phyloP scores from a whole-genome alignment of 1,140 invertebrate genomes.

The Carposina sasakii region DNA sequence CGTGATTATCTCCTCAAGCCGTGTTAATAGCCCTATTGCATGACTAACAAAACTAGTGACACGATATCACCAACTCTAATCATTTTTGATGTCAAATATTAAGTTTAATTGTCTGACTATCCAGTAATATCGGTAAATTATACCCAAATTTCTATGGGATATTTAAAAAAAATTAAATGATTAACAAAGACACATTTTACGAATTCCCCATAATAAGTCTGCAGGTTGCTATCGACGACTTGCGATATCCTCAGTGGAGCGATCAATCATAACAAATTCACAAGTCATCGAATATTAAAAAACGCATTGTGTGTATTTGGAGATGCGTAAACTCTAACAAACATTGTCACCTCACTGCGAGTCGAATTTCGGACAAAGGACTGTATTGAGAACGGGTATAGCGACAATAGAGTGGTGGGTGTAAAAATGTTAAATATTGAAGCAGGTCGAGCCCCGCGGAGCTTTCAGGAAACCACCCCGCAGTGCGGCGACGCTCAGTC shows the following conservation, averaged over 20 bases:
- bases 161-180: too few species aligned
- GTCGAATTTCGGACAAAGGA: conserved; percentile 54
- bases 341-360: conserved; percentile 64
- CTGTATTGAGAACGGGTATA: conserved; percentile 43
- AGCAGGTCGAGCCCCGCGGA: conserved; percentile 40
- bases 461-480: conserved; percentile 62
- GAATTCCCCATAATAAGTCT: too few species aligned
- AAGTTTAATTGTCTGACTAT: conserved; percentile 2
- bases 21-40: conserved; percentile 30
- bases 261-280: conserved; percentile 69
- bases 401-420: conserved; percentile 54
- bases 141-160: background rate
- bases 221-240: conserved; percentile 37
- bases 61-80: conserved; percentile 45
- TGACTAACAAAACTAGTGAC: conserved; percentile 42
- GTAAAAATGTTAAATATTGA: conserved; percentile 61
- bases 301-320: conserved; percentile 58
- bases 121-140: background rate
- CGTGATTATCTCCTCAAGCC: conserved; percentile 54
- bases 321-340: conserved; percentile 58
- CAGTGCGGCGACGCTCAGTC: conserved; percentile 63
- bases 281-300: conserved; percentile 69
- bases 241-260: conserved; percentile 31
- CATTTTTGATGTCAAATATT: conserved; percentile 9
- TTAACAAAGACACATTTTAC: too few species aligned